Base-by-base conservation (phyloP, 2,888 invertebrate genomes). In the Cenopis cana region DNA sequence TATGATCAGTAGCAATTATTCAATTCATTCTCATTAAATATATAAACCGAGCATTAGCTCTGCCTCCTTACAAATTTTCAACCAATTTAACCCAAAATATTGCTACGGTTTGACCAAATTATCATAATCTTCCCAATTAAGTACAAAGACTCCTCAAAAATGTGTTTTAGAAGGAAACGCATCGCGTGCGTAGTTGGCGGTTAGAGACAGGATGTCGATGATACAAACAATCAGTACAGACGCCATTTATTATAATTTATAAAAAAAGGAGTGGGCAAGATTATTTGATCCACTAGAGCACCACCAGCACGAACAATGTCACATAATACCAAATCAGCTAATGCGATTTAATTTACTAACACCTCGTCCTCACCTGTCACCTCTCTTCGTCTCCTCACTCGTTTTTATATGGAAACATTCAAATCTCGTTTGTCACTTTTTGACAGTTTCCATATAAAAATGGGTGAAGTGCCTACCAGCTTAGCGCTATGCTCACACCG, bases 151-250 rank as follows among this genome's bases (percentile, higher is more conserved):
- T 55, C 29, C 24, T 56, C 33, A 55, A 62, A 24, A 56, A 24
- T 18, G 9, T 60, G 36, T 36, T 54, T 46, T 38, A 33, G 49
- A 49, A 70, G 46, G 20, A 60, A 66, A 18, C 46, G 67, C 74
- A 74, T 81, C 73, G 80, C 81, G 79, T 82, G 81, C 73, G 65
- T 55, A 70, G 54, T 70, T 70, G 55, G 70, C 41, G 46, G 72
- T 68, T 67, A 69, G 68, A 60, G 62, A 62, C 81, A 78, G 81
- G 81, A 82, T 79, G 81, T 76, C 52, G 60, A 73, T 76, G 73
- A 80, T 79, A 77, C 75, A 72, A 74, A 72, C 73, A 64, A 69
- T 59, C 57, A 38, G 56, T 59, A 54, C 60, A 61, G 50, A 65
- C 29, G 33, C 46, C 29, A 24, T n/a, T 20, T 52, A 36, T 36